Conservation (phyloP, 2,113 vertebrate genomes). For the Muntiacus muntjak region DNA sequence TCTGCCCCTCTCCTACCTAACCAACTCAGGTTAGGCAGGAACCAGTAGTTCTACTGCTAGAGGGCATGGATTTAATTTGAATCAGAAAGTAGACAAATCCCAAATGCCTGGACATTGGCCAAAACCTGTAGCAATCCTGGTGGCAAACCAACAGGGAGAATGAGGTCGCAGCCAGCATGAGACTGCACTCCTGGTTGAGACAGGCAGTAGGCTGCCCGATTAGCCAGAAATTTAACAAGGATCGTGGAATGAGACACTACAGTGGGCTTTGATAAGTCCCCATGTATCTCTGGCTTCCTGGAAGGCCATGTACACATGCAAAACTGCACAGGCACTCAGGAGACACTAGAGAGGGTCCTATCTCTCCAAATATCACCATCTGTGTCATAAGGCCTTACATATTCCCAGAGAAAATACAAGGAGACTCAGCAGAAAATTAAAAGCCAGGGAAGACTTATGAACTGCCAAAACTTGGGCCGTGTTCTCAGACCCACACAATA, state of each 20-base stretch:
- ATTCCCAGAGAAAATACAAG: not conserved
- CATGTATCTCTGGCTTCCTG: not conserved
- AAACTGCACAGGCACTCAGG: not conserved
- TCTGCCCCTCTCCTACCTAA: not conserved
- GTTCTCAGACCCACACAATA: not conserved
- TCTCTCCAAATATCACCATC: not conserved
- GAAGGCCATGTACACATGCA: not conserved
- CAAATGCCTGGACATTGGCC: not conserved
- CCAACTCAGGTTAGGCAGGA: not conserved
- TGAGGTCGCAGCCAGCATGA: not conserved
- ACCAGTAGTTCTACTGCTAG: not conserved
- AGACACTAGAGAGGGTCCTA: not conserved
- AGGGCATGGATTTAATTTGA: not conserved
- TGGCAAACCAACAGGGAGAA: not conserved
- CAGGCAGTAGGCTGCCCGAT: not conserved
- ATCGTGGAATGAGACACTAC: not conserved
- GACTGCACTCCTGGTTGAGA: not conserved
- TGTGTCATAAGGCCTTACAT: not conserved
- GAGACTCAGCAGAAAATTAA: not conserved
- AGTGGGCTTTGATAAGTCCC: not conserved
- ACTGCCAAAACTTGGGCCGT: not conserved
- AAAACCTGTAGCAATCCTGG: not conserved
- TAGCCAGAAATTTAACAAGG: not conserved
- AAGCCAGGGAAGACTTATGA: not conserved
- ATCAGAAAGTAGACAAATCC: not conserved